Evolutionary conservation across 23 tunicate genomes (phyloP).

Genomic region (Halocynthia aurantium): DNA sequence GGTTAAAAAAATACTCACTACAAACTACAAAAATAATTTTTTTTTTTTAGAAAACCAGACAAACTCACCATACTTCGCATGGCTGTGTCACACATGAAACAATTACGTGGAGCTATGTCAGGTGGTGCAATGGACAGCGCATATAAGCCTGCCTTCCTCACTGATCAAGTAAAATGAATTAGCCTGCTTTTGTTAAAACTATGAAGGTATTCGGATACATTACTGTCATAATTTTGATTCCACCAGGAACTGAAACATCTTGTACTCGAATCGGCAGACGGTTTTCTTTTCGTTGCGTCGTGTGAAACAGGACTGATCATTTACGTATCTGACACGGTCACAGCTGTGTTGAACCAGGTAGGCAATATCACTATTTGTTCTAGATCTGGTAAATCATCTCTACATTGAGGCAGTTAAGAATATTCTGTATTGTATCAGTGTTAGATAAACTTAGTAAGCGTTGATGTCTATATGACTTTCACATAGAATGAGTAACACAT

Average conservation of each 20-base stretch:
- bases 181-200: neutral
- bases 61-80: constrained; percentile 90
- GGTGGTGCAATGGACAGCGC: constrained; percentile 67
- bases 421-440: neutral
- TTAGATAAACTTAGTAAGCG: neutral
- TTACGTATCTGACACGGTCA: constrained; percentile 94
- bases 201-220: neutral
- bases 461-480: neutral
- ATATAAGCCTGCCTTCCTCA: constrained; percentile 82
- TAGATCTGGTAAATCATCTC: neutral
- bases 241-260: constrained; percentile 78
- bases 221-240: neutral
- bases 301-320: constrained; percentile 85
- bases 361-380: neutral
- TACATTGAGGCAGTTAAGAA: neutral
- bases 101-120: constrained; percentile 63
- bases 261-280: constrained; percentile 94
- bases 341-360: constrained; percentile 74
- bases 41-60: constrained; percentile 71
- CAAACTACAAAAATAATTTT: neutral
- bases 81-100: constrained; percentile 98
- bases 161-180: constrained; percentile 56
- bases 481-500: neutral
- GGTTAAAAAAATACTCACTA: neutral
- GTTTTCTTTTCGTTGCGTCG: constrained; percentile 81